Base-by-base conservation (phyloP, 2,888 invertebrate genomes). In the Harmothoe impar region DNA sequence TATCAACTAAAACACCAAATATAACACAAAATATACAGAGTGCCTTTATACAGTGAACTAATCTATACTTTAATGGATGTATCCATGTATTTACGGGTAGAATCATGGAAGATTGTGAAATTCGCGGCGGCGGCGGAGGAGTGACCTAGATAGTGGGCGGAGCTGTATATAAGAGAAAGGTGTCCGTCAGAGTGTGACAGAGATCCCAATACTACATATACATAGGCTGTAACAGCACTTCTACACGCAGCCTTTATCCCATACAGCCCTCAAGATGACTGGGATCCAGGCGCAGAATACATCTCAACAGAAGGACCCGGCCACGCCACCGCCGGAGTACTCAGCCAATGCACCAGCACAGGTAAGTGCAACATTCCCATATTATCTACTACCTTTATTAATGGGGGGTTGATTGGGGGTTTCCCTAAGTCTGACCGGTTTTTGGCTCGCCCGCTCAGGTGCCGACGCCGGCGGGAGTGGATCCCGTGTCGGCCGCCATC, bases 321-420 rank as follows among this genome's bases (percentile, higher is more conserved):
- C 56, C 43, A 89, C 89, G 7, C 89, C 89, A 51, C 89, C 89
- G 0, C 89, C 89, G 0, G 89, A 89, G 35, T 89, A 89, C 31
- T 23, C 51, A 17, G 29, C 23, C 12, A n/a, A n/a, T n/a, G n/a
- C n/a, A n/a, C 17, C n/a, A 23, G 89, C 77, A 17, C n/a, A 89
- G 89, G 89, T 89, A 89, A 89, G 89, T 89, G 78, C 0, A 54
- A 23, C 1, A 12, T 62, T 51, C 56, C 25, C 77, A 77, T 1
- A 20, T 77, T 43, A 7, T 43, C 31, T 31, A n/a, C 62, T 3
- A 62, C 7, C 62, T 7, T 77, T 77, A 29, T 31, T 77, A n/a
- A 62, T 17, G 51, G 72, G 52, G 89, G 89, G 89, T 89, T 77
- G 25, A n/a, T 77, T 77, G 89, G 89, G 89, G 89, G 77, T 72